phyloP scores from a whole-genome alignment of 2,888 invertebrate species.

The Alviniconcha strummeri region DNA sequence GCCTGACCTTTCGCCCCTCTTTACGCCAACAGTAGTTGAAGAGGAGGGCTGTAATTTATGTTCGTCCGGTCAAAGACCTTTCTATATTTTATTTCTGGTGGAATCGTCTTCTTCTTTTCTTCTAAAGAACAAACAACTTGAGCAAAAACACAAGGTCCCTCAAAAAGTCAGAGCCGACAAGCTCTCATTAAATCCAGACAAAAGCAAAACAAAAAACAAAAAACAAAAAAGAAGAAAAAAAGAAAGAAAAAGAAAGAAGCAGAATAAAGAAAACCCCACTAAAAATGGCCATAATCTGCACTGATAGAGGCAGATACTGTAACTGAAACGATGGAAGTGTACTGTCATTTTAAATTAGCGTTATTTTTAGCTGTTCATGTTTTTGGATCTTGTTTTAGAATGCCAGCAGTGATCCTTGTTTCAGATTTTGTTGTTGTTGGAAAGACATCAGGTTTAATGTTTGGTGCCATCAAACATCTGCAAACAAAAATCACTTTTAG shows the following conservation, averaged over 20 bases:
- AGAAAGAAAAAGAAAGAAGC: not conserved
- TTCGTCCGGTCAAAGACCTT: too few species aligned
- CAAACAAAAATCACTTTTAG: too few species aligned
- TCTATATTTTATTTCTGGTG: not conserved
- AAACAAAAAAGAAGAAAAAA: not conserved
- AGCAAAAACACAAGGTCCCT: too few species aligned
- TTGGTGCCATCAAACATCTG: too few species aligned
- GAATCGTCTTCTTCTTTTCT: not conserved
- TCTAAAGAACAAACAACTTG: too few species aligned
- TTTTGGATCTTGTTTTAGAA: not conserved
- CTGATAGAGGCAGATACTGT: not conserved
- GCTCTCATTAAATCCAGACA: not conserved
- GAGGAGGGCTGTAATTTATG: not conserved
- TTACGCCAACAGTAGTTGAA: not conserved
- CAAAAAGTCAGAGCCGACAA: not conserved
- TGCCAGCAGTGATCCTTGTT: too few species aligned
- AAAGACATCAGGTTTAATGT: too few species aligned
- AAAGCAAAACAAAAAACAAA: not conserved
- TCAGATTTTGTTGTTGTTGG: too few species aligned
- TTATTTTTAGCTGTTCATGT: not conserved
- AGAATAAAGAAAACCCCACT: not conserved
- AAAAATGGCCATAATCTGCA: not conserved
- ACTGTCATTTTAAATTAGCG: too few species aligned
- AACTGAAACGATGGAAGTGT: not conserved
- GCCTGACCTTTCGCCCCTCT: too few species aligned